These are phyloP conservation scores for Scomberomorus guttatus DNA, from an alignment of 2,797 vertebrate species.

Conservation along the genomic window DNA sequence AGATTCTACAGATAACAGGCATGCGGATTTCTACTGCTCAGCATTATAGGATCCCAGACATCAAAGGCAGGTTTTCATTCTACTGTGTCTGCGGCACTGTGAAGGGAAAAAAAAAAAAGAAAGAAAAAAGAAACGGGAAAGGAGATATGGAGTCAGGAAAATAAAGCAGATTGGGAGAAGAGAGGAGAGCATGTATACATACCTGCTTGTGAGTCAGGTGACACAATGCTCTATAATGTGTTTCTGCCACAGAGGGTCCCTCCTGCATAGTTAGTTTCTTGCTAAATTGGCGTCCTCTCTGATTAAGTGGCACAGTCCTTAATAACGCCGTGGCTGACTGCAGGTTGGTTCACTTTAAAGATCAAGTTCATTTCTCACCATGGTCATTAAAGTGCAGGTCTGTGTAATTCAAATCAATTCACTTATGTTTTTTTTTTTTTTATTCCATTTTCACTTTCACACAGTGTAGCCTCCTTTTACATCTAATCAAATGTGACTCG, in stretches of 20 bases:
- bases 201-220: conserved; percentile 55
- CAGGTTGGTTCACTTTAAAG: conserved; percentile 81
- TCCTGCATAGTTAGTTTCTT: conserved; percentile 73
- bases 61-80: conserved; percentile 83
- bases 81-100: conserved; percentile 72
- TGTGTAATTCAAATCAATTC: conserved; percentile 74
- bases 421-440: conserved; percentile 25
- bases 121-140: conserved; percentile 41
- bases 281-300: conserved; percentile 76
- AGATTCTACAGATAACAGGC: conserved; percentile 85
- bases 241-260: conserved; percentile 68
- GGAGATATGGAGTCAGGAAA: conserved; percentile 70
- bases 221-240: conserved; percentile 66
- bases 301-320: conserved; percentile 81
- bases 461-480: conserved; percentile 18
- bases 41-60: conserved; percentile 83
- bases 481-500: conserved; percentile 36
- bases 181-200: conserved; percentile 28
- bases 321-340: conserved; percentile 75
- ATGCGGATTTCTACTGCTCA: conserved; percentile 83
- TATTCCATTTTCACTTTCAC: neutral
- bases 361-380: conserved; percentile 86
- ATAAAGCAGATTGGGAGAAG: conserved; percentile 58
- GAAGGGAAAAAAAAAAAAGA: conserved; percentile 1
- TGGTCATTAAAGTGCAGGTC: conserved; percentile 80